Base-by-base conservation (phyloP, 1,140 invertebrate species). In the Bombus huntii region DNA sequence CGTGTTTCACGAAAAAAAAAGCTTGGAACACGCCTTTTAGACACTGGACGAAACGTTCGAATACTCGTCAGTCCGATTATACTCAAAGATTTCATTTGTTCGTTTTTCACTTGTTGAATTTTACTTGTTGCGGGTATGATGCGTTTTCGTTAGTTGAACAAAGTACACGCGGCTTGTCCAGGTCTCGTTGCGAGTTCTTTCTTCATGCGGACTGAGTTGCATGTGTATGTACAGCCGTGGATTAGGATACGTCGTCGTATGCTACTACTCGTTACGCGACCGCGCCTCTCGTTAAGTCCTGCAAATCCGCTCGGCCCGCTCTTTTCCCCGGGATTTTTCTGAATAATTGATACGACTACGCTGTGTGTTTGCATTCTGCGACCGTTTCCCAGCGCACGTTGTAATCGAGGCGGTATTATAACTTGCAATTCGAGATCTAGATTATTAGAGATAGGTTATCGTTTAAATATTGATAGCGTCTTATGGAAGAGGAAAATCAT, bases 191-290 rank as follows among this genome's bases (percentile, higher is more conserved):
- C 28, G 28, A n/a, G 25, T 62, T 62, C 59, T 62, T n/a, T 22
- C 47, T 53, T 53, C 47, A 8, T 53, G 18, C 47, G 8, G 1
- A 28, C 3, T 1, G 25, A 71, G 37, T 42, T 42, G 28, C 68
- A n/a, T 15, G 70, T 13, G 70, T 12, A 39, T 39, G 68, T 39
- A 70, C 68, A 12, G 31, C 1, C 0, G 37, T 39, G 70, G 70
- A 72, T 72, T 42, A 28, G 70, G 39, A 72, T 42, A 71, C 10
- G 28, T 8, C 28, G 39, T 2, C 37, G 18, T 37, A 25, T 39
- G 34, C 18, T 78, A 34, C 76, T 37, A 34, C 10, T 79, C 62
- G 77, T 79, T 68, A 79, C 77, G 77, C 57, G 75, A 62, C 59
- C 70, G 70, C 59, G 62, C 42, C 44, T 68, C 65, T 44, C 31